These are phyloP conservation scores for Bemisia tabaci DNA, from an alignment of 1,140 invertebrate genomes.

Conservation along the genomic window DNA sequence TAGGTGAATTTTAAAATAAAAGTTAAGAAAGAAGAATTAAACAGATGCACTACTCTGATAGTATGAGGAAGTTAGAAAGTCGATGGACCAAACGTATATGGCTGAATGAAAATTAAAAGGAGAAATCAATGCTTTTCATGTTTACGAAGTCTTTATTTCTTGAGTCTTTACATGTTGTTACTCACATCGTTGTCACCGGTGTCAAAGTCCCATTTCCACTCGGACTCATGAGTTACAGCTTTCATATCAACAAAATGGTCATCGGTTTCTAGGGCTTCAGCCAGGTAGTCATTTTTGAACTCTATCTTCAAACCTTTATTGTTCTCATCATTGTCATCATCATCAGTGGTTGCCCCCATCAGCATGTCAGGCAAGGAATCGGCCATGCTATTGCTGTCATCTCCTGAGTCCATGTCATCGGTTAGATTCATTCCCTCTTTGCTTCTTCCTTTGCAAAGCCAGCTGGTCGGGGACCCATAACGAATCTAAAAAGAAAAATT, in stretches of 20 bases:
- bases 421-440: constrained; percentile 3
- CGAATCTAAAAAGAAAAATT: too few relatives aligned
- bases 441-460: constrained; percentile 13
- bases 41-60: too few relatives aligned
- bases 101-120: too few relatives aligned
- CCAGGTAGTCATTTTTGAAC: constrained; percentile 67
- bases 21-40: too few relatives aligned
- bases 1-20: too few relatives aligned
- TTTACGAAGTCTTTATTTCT: too few relatives aligned
- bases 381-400: constrained; percentile 31
- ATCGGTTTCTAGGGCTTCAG: constrained; percentile 62
- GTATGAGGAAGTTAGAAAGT: too few relatives aligned
- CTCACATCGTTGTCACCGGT: constrained; percentile 25
- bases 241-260: constrained; percentile 10
- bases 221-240: constrained; percentile 28
- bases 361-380: constrained; percentile 24
- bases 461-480: constrained; percentile 28
- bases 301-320: constrained; percentile 49
- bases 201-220: constrained; percentile 26
- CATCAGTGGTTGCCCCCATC: neutral
- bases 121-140: too few relatives aligned
- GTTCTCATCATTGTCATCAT: constrained; percentile 26
- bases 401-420: constrained; percentile 29
- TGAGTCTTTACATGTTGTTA: too few relatives aligned
- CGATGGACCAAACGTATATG: too few relatives aligned